Base-by-base conservation (phyloP, 2,113 vertebrate species). In the Ailuropoda melanoleuca region DNA sequence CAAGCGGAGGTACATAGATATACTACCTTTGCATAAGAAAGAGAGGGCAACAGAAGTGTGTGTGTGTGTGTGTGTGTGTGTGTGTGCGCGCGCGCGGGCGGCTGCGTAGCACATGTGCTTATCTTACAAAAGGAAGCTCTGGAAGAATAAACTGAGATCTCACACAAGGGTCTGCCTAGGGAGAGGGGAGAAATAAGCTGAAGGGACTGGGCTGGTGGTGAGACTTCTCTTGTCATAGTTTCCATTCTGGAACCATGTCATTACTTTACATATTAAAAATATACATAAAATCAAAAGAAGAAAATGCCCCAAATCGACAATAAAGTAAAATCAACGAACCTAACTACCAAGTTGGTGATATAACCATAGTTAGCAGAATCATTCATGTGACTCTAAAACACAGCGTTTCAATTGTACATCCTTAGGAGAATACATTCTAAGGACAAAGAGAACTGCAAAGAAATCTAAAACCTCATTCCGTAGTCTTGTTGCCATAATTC, bases 51-150 rank as follows among this genome's bases (percentile, higher is more conserved):
- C 0, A 31, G 11, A 77, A 78, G 55, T 18, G 9, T 29, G 24
- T 34, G 39, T 29, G 15, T 68, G 14, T 53, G 39, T 13, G 17
- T 15, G 17, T 46, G 46, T 18, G 66, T 24, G 21, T 19, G 31
- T 23, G 24, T 19, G 8, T 60, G 8, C 55, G 6, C 19, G 0
- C 21, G 34, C 2, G 39, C 37, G 21, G 2, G 19, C 0, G 21
- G 4, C 4, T 6, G 5, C 4, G 4, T 1, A 43, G 43, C 43
- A 43, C 26, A 3, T 7, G 3, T n/a, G 29, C 15, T 90, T 31
- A 19, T 39, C 58, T 78, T 83, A 96, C 29, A 83, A 93, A 95
- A 58, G 74, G n/a, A 96, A 86, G 50, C 24, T 66, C 70, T 43
- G 29, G 26, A 82, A 77, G 46, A 60, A 58, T 11, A 60, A 85